Base-by-base conservation (phyloP, 2,113 vertebrate genomes). In the Chaetura pelagica region DNA sequence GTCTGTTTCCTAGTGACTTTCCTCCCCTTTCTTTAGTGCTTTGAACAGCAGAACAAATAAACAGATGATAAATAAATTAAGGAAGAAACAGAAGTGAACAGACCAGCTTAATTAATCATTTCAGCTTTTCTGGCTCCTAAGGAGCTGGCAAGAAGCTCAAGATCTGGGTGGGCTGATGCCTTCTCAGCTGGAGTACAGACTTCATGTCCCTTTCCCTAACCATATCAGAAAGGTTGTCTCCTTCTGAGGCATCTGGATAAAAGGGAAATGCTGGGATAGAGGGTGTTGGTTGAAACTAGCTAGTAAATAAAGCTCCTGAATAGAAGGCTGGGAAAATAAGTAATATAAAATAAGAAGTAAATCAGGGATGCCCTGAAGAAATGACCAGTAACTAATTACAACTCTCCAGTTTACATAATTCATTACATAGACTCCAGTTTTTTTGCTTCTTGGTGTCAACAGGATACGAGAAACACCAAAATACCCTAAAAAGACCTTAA, bases 21-120 rank as follows among this genome's bases (percentile, higher is more conserved):
- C 32, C 12, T 64, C 22, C 38, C 18, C 22, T 95, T 81, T 87
- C 66, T 85, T 94, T 91, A 83, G 77, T 93, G 58, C 34, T 89
- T 76, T 55, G 57, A 83, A 52, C 38, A 90, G 87, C 58, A 89
- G 63, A 69, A 71, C 82, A 90, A 87, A 90, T 75, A 91, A 91
- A 80, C 58, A 38, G 24, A 49, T 1, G 18, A 85, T 91, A 94
- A 96, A 80, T 76, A 94, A 94, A 93, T 96, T 94, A 95, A 81
- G 76, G 86, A 92, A 93, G 42, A 76, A 89, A 69, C n/a, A 78
- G 89, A 93, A 94, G 30, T 38, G 51, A 95, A 42, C 75, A 90
- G 79, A 35, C 58, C 62, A 71, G 82, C 69, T 91, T 94, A 78
- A 87, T 71, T 94, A 90, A 85, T 87, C 5, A 77, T 87, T 87